Conservation (phyloP, 2,888 invertebrate genomes). For the Microplitis manilae region DNA sequence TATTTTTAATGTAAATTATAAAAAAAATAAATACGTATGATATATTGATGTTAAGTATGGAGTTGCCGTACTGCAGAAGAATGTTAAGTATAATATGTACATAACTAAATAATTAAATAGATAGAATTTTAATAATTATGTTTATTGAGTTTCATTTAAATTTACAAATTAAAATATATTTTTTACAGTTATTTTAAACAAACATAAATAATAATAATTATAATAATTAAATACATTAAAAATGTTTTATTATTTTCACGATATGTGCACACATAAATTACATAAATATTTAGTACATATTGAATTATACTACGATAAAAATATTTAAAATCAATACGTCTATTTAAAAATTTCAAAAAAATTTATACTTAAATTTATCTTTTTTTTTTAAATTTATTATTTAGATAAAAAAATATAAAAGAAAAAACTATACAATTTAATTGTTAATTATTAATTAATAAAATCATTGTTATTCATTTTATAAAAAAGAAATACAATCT, state of each 20-base stretch:
- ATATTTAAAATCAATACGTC: not conserved
- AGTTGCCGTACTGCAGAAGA: not conserved
- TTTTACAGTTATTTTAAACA: not conserved
- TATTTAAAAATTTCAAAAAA: not conserved
- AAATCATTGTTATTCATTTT: slow-evolving; percentile 32
- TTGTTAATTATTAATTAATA: not conserved
- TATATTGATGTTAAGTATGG: no score
- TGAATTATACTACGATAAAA: slow-evolving; percentile 29
- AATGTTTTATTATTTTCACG: slow-evolving; percentile 65
- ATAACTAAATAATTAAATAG: not conserved
- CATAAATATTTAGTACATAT: slow-evolving; percentile 62
- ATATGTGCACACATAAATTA: slow-evolving; percentile 70
- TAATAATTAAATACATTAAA: slow-evolving; percentile 64
- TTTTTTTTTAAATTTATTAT: not conserved
- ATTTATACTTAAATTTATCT: slow-evolving; percentile 1
- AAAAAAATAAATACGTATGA: no score
- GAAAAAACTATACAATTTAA: not conserved
- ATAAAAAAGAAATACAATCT: slow-evolving; percentile 16
- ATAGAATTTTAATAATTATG: not conserved
- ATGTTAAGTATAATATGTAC: not conserved
- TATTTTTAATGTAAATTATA: no score
- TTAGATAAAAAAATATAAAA: not conserved
- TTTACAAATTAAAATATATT: not conserved
- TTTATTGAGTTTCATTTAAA: not conserved
- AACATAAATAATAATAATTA: not conserved